Conservation (phyloP, 2,113 vertebrate species). For the Calyptomena viridis region DNA sequence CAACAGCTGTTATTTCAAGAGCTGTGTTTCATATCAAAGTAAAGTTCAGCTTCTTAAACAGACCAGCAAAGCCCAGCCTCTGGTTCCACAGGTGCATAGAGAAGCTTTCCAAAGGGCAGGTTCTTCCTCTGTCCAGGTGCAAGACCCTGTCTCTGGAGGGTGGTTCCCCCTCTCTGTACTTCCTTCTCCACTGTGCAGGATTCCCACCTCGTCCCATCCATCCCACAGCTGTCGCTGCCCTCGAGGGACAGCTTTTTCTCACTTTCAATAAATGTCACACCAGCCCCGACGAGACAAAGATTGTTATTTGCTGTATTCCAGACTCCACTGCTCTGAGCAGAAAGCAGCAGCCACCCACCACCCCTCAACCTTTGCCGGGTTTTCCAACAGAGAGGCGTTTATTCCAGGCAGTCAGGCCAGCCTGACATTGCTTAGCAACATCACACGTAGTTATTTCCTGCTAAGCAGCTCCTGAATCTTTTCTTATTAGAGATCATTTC, state of each 20-base stretch:
- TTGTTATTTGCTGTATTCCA: not conserved
- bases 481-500: not conserved
- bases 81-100: not conserved
- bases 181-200: not conserved
- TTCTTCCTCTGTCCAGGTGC: not conserved
- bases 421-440: constrained; percentile 61
- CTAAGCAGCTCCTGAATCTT: constrained; percentile 6
- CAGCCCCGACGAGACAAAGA: not conserved
- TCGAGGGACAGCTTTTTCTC: not conserved
- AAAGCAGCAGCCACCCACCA: not conserved
- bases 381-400: not conserved
- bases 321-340: not conserved
- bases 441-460: constrained; percentile 7
- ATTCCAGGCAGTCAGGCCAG: not conserved
- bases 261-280: not conserved
- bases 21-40: not conserved
- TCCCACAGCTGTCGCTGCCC: not conserved
- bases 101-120: not conserved
- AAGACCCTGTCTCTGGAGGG: rapidly evolving
- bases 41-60: not conserved
- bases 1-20: not conserved
- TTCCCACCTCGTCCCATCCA: rapidly evolving
- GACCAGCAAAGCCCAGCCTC: not conserved
- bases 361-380: not conserved
- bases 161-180: not conserved